A percentile compares a stretch with the other conserved stretches of the same genome.
These are phyloP conservation scores for Chymomyza caudatula DNA, from an alignment of 2,888 invertebrate genomes.

Conservation along the genomic window DNA sequence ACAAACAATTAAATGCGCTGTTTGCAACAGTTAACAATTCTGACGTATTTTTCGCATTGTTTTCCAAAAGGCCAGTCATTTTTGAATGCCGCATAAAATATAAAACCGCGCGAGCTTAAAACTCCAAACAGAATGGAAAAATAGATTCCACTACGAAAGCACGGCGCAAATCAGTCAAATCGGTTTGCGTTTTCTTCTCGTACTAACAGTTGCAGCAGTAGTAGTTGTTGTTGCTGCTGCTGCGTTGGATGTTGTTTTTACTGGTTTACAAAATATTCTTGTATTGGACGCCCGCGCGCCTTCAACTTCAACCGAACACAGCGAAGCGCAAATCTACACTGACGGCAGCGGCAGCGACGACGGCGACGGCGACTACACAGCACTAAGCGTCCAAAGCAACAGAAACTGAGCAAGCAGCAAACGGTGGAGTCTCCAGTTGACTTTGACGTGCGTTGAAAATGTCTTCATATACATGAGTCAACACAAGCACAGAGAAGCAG, in stretches of 20 bases:
- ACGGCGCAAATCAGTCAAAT: no score
- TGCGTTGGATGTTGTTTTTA: constrained; percentile 20
- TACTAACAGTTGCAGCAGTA: neutral
- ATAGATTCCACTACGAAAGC: constrained; percentile 12
- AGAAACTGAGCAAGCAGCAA: constrained; percentile 9
- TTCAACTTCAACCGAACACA: constrained; percentile 75
- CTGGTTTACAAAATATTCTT: neutral
- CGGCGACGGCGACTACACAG: constrained; percentile 5
- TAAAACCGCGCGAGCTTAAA: no score
- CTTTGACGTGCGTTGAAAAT: constrained; percentile 30
- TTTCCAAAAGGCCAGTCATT: constrained; percentile 33
- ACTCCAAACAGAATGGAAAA: no score
- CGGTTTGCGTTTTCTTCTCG: neutral
- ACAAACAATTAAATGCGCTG: constrained; percentile 76
- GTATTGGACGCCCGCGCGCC: constrained; percentile 64
- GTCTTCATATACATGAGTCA: constrained; percentile 30
- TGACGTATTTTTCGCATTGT: constrained; percentile 3
- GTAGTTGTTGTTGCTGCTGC: constrained; percentile 21
- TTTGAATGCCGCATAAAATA: no score
- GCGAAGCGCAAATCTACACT: constrained; percentile 78
- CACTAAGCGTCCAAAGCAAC: constrained; percentile 5
- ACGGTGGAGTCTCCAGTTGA: constrained; percentile 52
- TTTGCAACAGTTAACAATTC: constrained; percentile 61
- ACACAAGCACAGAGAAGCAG: constrained; percentile 11
- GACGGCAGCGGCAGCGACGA: constrained; percentile 72